Conservation (phyloP, 2,797 vertebrate species). For the Catharus ustulatus region DNA sequence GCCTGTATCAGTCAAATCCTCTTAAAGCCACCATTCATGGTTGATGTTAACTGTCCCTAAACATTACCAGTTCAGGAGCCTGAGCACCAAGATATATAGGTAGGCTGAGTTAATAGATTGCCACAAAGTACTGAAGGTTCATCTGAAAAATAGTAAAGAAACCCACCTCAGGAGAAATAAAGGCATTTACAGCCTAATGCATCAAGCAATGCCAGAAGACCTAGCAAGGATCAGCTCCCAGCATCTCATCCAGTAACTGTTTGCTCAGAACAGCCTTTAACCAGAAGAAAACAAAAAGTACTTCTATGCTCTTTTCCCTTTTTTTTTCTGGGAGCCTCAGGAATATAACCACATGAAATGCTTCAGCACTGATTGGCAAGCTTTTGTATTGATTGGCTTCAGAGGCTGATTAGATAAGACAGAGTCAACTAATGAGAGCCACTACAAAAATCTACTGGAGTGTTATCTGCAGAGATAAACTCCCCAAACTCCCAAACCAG, state of each 20-base stretch:
- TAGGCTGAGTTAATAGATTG: not conserved
- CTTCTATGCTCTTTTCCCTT: not conserved
- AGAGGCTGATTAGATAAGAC: constrained; percentile 56
- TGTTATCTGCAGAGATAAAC: constrained; percentile 48
- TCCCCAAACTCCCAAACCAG: not conserved
- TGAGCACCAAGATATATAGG: not conserved
- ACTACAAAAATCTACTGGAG: constrained; percentile 38
- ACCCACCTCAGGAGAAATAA: not conserved
- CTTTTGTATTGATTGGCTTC: constrained; percentile 62
- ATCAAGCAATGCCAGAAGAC: not conserved
- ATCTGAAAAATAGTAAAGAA: not conserved
- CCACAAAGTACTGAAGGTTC: not conserved
- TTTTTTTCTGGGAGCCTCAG: not conserved
- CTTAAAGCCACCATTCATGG: not conserved
- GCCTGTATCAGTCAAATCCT: not conserved
- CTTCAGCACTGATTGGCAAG: constrained; percentile 36
- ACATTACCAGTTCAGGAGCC: not conserved
- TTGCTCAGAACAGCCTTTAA: constrained; percentile 24
- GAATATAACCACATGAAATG: constrained; percentile 33
- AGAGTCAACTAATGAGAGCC: constrained; percentile 40
- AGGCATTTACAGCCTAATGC: not conserved
- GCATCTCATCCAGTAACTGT: not conserved
- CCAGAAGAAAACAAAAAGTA: constrained; percentile 40
- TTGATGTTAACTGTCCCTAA: not conserved
- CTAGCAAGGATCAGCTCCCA: not conserved